Evolutionary conservation across 2,888 invertebrate genomes (phyloP).

Genomic region (Euspilapteryx auroguttella): DNA sequence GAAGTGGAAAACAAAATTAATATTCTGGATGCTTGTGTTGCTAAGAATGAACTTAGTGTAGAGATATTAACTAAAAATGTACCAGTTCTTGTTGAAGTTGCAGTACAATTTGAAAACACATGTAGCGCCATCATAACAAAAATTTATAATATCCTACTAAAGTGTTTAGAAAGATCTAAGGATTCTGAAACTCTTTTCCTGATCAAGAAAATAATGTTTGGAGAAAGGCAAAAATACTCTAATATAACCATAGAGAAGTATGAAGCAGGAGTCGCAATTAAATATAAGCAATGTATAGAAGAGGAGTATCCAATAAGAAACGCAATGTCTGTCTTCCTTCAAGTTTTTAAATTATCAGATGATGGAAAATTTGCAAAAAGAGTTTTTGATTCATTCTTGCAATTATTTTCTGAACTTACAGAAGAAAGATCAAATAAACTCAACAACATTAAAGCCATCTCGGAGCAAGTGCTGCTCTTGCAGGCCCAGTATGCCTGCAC

Average conservation of each 20-base stretch:
- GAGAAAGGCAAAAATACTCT: constrained; percentile 10
- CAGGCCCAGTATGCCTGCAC: constrained; percentile 41
- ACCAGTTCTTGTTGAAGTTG: too few species aligned
- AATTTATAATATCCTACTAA: constrained; percentile 29
- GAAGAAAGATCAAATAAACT: constrained; percentile 15
- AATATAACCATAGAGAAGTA: constrained; percentile 26
- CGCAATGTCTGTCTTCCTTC: constrained; percentile 23
- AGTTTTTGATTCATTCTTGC: constrained; percentile 27
- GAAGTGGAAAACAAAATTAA: constrained; percentile 35
- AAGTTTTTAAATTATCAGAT: constrained; percentile 19
- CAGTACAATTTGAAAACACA: too few species aligned
- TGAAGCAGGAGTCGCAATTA: constrained; percentile 35
- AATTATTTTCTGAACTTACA: constrained; percentile 23
- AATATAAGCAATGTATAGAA: constrained; percentile 14
- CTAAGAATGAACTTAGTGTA: too few species aligned
- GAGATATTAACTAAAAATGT: too few species aligned
- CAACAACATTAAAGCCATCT: too few species aligned
- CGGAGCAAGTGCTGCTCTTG: too few species aligned
- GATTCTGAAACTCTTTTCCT: too few species aligned
- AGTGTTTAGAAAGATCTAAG: constrained; percentile 23
- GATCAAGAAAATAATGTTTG: constrained; percentile 24
- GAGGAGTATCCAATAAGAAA: constrained; percentile 17
- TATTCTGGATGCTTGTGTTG: constrained; percentile 30
- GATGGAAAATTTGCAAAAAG: constrained; percentile 17
- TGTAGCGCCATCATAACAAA: constrained; percentile 29